Evolutionary conservation across 2,888 invertebrate species (phyloP), one percentile per base, ranked within the genome.

Genomic region (Aporophyla nigra): DNA sequence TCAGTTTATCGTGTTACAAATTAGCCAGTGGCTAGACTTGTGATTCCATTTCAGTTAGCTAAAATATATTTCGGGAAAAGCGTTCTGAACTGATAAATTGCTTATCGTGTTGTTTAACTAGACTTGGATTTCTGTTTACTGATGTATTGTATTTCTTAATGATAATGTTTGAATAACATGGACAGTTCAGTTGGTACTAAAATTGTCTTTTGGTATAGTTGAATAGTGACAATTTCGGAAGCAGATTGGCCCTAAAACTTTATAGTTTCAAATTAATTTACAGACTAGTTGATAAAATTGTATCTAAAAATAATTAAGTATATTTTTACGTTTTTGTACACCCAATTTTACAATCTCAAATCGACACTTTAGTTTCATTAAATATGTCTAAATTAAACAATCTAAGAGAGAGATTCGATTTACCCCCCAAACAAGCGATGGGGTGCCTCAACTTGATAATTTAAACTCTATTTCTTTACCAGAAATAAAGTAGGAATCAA

Each of bases 321-420:
- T n/a, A n/a, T 51, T 67, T 24, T n/a, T 74, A n/a, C 14, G 21
- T 67, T 82, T 66, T 19, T 9, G 6, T 54, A 49, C 24, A 53
- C 12, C n/a, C 19, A 19, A 49, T 62, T 74, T 61, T 33, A 69
- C 51, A 5, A 33, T 59, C 46, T 62, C 51, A 21, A 33, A 24
- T 16, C 12, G 16, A 53, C 33, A 71, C 21, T 80, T 80, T 10
- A 59, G 14, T 72, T 80, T 80, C 16, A 51, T 67, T 61, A 46
- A 89, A 84, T 88, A 86, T 89, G 51, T 91, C 86, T 82, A 92
- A 92, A 93, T 93, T 92, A 92, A 93, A 93, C 92, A 93, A 91
- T 91, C 90, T 91, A 86, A 86, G 86, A 79, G 88, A 89, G 89
- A 86, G 91, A 94, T 94, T 93, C 89, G 92, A 93, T 95, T 94